Base-by-base conservation (phyloP, 2,888 invertebrate genomes). In the Lasioglossum vierecki region DNA sequence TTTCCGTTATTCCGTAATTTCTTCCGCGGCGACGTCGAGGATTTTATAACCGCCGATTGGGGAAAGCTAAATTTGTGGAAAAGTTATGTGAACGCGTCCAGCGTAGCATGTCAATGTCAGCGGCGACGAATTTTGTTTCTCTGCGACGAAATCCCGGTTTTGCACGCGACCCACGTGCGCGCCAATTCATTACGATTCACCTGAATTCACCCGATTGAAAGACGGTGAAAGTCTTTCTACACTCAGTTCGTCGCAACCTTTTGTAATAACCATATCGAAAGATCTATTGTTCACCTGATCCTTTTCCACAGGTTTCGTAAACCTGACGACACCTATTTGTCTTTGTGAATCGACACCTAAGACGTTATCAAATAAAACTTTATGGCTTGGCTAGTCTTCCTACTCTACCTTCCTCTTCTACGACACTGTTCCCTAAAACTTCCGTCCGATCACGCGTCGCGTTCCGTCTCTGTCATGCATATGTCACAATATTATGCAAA, bases 161-260 rank as follows among this genome's bases (percentile, higher is more conserved):
- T n/a, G 49, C 39, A 89, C 35, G 60, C 83, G 39, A 46, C 39
- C 60, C 83, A 88, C 90, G 89, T 89, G 83, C 66, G 72, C 30
- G 49, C 66, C 57, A 41, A 39, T 70, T 70, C 76, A 73, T 82
- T 80, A 72, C 70, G 72, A 79, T 82, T 84, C 60, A 80, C 68
- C 68, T 74, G 72, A 76, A 85, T 76, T 41, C 44, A 57, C n/a
- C 35, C 44, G 18, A 15, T 26, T 5, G 35, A 41, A 73, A 44
- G 72, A 63, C 68, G 41, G 83, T 78, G 83, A 83, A 83, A 84
- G 83, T 84, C 83, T 84, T 83, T 84, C 83, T 76, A 60, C 57
- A 73, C 39, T 46, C 35, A 15, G 44, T 6, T 26, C 30, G 35
- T 18, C 22, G 46, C 26, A 57, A 53, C 71, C 44, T 78, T 46